phyloP scores from a whole-genome alignment of 2,888 invertebrate species.

The Drosophila pseudotakahashii region DNA sequence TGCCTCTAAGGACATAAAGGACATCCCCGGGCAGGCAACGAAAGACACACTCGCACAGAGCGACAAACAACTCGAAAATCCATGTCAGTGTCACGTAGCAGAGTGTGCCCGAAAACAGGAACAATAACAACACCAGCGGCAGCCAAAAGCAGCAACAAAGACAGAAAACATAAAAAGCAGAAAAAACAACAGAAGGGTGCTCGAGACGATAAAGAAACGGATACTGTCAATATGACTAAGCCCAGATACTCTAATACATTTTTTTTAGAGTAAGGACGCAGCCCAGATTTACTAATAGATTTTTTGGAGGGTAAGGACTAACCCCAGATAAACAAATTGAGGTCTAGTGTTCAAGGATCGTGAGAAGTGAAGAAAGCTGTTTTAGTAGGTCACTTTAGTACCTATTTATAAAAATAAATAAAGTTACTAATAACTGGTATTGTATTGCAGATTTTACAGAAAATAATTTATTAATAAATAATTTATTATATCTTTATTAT shows the following conservation, averaged over 20 bases:
- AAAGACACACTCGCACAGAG: conserved; percentile 48
- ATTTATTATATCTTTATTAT: too few species aligned
- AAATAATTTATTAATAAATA: too few species aligned
- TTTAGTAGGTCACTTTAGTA: too few species aligned
- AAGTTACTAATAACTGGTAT: too few species aligned
- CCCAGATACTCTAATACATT: conserved; percentile 54
- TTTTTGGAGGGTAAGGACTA: background rate
- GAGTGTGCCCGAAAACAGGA: conserved; percentile 62
- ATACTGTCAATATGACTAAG: conserved; percentile 45
- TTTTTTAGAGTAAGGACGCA: conserved; percentile 3
- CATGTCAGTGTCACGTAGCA: conserved; percentile 82
- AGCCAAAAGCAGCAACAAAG: conserved; percentile 31
- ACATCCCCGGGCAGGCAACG: conserved; percentile 63
- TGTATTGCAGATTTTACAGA: too few species aligned
- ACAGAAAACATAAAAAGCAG: conserved; percentile 8
- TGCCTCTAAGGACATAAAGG: conserved; percentile 50
- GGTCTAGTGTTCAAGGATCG: background rate
- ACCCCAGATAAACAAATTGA: background rate
- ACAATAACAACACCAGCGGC: conserved; percentile 34
- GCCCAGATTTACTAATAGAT: conserved; percentile 6
- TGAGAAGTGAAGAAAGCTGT: too few species aligned
- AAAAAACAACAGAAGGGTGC: conserved; percentile 34
- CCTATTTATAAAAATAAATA: too few species aligned
- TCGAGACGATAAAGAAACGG: conserved; percentile 22
- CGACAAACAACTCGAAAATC: conserved; percentile 75